Evolutionary conservation across 2,888 invertebrate species (phyloP).

Genomic region (Brachylomia viminalis): DNA sequence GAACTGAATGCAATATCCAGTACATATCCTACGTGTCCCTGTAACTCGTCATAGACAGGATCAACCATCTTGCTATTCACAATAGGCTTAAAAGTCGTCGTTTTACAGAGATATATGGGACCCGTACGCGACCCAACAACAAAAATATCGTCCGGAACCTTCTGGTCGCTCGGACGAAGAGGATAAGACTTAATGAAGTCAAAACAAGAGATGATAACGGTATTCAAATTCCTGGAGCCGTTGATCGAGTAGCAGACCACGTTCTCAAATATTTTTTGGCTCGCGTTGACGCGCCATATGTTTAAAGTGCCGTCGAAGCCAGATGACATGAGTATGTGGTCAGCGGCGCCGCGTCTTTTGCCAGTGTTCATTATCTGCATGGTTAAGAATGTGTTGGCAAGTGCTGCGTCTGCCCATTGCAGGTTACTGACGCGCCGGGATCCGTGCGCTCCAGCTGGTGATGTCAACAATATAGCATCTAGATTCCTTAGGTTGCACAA

Average conservation of each 20-base stretch:
- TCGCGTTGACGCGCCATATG: constrained; percentile 83
- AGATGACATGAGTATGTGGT: constrained; percentile 78
- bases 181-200: constrained; percentile 82
- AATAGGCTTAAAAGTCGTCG: constrained; percentile 66
- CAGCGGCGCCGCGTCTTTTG: constrained; percentile 80
- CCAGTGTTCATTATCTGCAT: constrained; percentile 81
- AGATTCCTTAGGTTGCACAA: constrained; percentile 78
- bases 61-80: constrained; percentile 72
- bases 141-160: constrained; percentile 78
- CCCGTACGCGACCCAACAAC: constrained; percentile 83
- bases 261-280: constrained; percentile 77
- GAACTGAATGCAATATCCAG: constrained; percentile 79
- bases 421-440: constrained; percentile 77
- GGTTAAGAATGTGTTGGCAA: constrained; percentile 78
- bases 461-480: constrained; percentile 74
- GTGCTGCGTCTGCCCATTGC: constrained; percentile 79
- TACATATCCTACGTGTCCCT: constrained; percentile 79
- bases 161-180: constrained; percentile 76
- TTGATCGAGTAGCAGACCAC: constrained; percentile 78
- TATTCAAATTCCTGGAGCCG: constrained; percentile 72
- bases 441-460: constrained; percentile 80
- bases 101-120: constrained; percentile 77
- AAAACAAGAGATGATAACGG: constrained; percentile 78
- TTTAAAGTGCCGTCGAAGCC: constrained; percentile 80
- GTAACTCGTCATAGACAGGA: constrained; percentile 78